Percentiles rank a stretch among this genome's conserved stretches.
Evolutionary conservation across 2,113 vertebrate species (phyloP).

Genomic region (Motacilla tschutschensis): DNA sequence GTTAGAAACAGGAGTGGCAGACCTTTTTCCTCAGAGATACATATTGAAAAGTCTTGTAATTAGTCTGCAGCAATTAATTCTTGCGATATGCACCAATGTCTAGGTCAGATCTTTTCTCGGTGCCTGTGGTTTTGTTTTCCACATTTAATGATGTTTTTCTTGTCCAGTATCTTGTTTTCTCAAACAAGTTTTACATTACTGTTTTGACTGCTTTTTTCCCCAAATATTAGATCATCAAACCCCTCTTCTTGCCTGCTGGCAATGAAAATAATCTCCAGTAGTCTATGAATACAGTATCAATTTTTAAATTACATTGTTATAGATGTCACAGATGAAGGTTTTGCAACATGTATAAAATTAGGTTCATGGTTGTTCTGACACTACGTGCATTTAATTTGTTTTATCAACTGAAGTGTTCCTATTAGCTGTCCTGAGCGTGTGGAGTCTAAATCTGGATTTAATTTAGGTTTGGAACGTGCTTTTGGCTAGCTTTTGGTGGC

Average conservation of each 20-base stretch:
- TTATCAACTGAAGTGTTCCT: not conserved
- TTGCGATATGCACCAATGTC: not conserved
- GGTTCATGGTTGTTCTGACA: not conserved
- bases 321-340: not conserved
- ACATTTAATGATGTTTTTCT: not conserved
- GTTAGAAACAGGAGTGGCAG: not conserved
- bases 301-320: not conserved
- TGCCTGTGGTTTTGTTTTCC: not conserved
- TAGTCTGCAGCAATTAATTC: not conserved
- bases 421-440: not conserved
- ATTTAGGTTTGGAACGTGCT: slow-evolving; percentile 41
- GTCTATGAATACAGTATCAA: not conserved
- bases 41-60: not conserved
- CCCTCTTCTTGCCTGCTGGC: not conserved
- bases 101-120: not conserved
- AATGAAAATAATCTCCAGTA: not conserved
- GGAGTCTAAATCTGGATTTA: slow-evolving; percentile 34
- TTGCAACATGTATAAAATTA: not conserved
- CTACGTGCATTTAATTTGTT: not conserved
- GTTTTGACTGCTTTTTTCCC: not conserved
- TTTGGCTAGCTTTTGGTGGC: slow-evolving; percentile 25
- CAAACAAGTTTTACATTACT: not conserved
- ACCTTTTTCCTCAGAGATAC: not conserved
- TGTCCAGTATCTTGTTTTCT: not conserved
- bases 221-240: not conserved